Evolutionary conservation across 35 echinoderm and acorn worm species (phyloP), one percentile per base, ranked within the genome.

Genomic region (Anneissia japonica): DNA sequence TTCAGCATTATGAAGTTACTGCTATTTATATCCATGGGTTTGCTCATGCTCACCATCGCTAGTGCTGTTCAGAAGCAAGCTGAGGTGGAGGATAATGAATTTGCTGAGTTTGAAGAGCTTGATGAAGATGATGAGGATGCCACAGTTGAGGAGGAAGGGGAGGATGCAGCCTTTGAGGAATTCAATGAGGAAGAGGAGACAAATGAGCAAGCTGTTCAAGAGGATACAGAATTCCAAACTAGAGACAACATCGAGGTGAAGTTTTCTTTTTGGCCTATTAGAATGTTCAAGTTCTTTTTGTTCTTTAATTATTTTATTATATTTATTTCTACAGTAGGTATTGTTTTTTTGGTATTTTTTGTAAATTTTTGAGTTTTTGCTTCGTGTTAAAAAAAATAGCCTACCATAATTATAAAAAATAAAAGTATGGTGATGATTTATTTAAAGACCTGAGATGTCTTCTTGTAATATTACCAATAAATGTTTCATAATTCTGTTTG

Each of bases 101-200:
- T 99, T 92, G 96, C 96, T 51, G 96, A 99, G 80, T 99, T 99
- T 94, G 96, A 99, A 76, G 96, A 99, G 36, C 79, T 99, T 31
- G 96, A 90, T 32, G 96, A 99, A 35, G 96, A 99, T 37, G 96
- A 93, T 30, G 95, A 99, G 30, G 96, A 99, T 26, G 89, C 76
- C 30, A 87, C 85, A 17, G 88, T 90, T 13, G 84, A 56, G 46
- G 92, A 90, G 29, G 87, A 90, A 29, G 92, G 87, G 82, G 89
- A 91, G 38, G 91, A 90, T 21, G 92, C 90, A 30, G 88, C 88
- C 35, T 81, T 76, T 87, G 75, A 38, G 0, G 75, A 74, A 30
- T 86, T 87, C 46, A 80, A 87, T 83, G 90, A 92, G 5, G 90
- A 91, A 72, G 75, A 87, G 56, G 51, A 64, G 19, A 64, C 51